Evolutionary conservation across 2,113 vertebrate genomes (phyloP).

Genomic region (Thomomys bottae): DNA sequence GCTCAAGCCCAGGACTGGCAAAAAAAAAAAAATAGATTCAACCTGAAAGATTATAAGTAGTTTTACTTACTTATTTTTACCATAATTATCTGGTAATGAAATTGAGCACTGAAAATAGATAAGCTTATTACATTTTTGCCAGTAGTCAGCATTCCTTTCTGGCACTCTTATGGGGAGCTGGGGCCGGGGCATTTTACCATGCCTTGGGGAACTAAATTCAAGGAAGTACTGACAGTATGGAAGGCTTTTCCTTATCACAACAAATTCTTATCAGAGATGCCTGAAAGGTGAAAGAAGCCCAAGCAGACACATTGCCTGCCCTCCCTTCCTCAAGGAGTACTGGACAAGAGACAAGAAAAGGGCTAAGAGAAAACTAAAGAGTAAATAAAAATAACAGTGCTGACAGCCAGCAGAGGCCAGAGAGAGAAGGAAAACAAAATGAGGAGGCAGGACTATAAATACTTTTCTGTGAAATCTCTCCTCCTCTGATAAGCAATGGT

Average conservation of each 20-base stretch:
- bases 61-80: constrained; percentile 2
- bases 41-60: constrained; percentile 32
- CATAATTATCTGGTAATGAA: background rate
- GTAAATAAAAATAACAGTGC: constrained; percentile 9
- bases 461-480: constrained; percentile 7
- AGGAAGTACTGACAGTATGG: background rate
- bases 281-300: constrained; percentile 27
- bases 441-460: background rate
- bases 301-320: too few relatives aligned
- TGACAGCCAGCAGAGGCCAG: background rate
- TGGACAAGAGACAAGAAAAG: constrained; percentile 28
- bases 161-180: background rate
- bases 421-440: background rate
- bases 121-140: constrained; percentile 15
- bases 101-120: constrained; percentile 18
- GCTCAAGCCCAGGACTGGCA: too few relatives aligned
- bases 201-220: background rate
- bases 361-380: background rate
- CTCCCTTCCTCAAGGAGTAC: background rate
- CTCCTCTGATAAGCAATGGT: background rate
- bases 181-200: background rate
- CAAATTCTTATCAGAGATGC: background rate
- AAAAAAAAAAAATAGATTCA: constrained; percentile 36
- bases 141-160: background rate
- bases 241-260: background rate